Evolutionary conservation across 2,113 vertebrate genomes (phyloP), one percentile per base, ranked within the genome.

Genomic region (Nycticorax nycticorax): DNA sequence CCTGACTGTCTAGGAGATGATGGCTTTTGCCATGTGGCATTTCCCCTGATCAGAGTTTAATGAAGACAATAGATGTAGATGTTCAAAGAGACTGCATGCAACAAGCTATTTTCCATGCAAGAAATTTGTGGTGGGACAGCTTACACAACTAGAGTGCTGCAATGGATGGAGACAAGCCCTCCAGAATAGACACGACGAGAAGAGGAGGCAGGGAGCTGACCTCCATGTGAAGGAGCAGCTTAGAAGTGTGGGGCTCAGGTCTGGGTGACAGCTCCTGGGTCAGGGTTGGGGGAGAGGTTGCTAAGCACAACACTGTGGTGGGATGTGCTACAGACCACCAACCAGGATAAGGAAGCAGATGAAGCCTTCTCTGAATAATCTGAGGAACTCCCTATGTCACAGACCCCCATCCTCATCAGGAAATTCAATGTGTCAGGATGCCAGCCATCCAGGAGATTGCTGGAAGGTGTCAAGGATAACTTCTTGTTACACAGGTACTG

Each of bases 381-480:
- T 39, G 8, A 32, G 16, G 16, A 59, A 66, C 15, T 24, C 39
- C 47, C 9, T 48, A 4, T 16, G 22, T 23, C 45, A 60, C 21
- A 59, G 37, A 53, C 14, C 3, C 16, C 6, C 14, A 47, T 27
- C 5, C 43, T 64, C 71, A 39, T 8, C 5, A 1, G 16, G 28
- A 39, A 59, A 28, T 45, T 39, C 39, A 37, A 47, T 2, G 2
- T 0, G 0, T 30, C 1, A 1, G 56, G 35, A 50, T 0, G 1
- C 15, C 23, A 71, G 20, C 43, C 4, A 71, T 22, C 15, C 28
- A 53, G 50, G 35, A 71, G 33, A 72, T 11, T 14, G 18, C 30
- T 43, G n/a, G 17, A 37, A n/a, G 14, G 8, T 18, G 35, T 39
- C 35, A 71, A 22, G 45, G 18, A n/a, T 24, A 78, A 67, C 24